Conservation (phyloP, 2,797 vertebrate genomes). For the Diplodus sargus region DNA sequence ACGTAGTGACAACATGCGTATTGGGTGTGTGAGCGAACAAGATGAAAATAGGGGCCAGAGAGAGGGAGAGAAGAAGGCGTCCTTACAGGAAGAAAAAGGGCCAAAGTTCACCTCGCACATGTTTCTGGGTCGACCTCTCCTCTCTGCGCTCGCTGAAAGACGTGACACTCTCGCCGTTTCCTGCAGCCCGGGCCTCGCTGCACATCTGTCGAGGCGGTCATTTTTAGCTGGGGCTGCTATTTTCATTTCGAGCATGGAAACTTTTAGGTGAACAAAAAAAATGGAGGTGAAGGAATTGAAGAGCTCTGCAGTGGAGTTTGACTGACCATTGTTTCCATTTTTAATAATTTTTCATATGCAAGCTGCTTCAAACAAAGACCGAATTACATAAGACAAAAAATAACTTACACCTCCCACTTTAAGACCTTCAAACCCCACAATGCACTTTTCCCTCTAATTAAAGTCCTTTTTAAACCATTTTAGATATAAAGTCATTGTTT, state of each 20-base stretch:
- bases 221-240: constrained; percentile 76
- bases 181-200: constrained; percentile 44
- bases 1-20: too few relatives aligned
- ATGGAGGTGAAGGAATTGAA: background rate
- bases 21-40: constrained; percentile 24
- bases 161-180: constrained; percentile 72
- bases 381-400: background rate
- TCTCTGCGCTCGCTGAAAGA: constrained; percentile 62
- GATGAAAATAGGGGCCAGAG: constrained; percentile 21
- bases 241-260: constrained; percentile 68
- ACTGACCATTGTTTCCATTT: background rate
- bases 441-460: background rate
- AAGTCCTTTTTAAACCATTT: background rate
- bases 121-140: constrained; percentile 79
- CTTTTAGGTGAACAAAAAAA: background rate
- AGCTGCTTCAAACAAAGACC: background rate
- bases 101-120: constrained; percentile 85
- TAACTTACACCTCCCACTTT: too few relatives aligned
- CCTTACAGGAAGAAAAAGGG: constrained; percentile 77
- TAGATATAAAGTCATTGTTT: background rate
- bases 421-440: background rate
- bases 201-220: constrained; percentile 72
- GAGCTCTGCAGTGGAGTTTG: background rate
- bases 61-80: constrained; percentile 62
- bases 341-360: background rate